Conservation (phyloP, 2,113 vertebrate genomes). For the Thoracochromis brauschi region DNA sequence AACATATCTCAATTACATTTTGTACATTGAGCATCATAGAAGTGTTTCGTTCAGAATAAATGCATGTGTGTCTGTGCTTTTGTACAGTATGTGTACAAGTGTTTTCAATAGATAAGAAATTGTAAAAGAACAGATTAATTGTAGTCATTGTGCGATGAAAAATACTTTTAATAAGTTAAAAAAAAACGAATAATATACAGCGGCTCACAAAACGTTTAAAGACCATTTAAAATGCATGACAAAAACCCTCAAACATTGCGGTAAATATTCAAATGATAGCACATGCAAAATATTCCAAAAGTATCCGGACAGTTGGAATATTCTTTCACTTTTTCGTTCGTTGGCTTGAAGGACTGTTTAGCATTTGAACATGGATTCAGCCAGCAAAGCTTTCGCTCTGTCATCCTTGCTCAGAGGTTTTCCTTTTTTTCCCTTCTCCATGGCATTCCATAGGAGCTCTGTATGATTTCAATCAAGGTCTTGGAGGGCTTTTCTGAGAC, state of each 20-base stretch:
- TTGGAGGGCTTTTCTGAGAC: background rate
- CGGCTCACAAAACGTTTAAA: background rate
- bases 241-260: background rate
- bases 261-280: background rate
- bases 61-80: background rate
- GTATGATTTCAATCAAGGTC: background rate
- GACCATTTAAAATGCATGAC: background rate
- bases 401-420: background rate
- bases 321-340: background rate
- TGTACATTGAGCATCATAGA: background rate
- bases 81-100: background rate
- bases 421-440: background rate
- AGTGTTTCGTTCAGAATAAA: background rate
- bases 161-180: background rate
- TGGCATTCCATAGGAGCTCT: background rate
- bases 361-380: background rate
- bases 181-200: background rate
- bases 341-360: background rate
- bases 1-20: slow-evolving; percentile 31
- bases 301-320: background rate
- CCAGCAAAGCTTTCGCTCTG: background rate
- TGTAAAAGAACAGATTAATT: background rate
- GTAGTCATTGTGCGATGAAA: background rate
- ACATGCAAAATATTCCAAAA: background rate
- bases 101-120: background rate